Percentiles rank a stretch among this genome's conserved stretches.
These are phyloP conservation scores for Cabera pusaria DNA, from an alignment of 2,888 invertebrate genomes.

Conservation along the genomic window DNA sequence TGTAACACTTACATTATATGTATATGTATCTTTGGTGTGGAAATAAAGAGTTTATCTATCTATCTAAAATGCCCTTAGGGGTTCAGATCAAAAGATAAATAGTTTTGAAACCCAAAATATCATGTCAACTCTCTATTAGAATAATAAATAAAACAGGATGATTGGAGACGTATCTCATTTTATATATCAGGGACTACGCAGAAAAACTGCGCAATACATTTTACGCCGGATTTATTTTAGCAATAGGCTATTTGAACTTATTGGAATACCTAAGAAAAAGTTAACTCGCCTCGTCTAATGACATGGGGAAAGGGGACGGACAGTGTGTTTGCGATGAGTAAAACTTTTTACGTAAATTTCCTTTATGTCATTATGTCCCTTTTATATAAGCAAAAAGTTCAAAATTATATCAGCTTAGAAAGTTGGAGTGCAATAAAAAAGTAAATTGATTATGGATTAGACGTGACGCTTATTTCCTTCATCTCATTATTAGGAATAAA, in stretches of 20 bases:
- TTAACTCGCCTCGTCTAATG: conserved; percentile 37
- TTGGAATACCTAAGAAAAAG: conserved; percentile 34
- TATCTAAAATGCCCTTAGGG: no score
- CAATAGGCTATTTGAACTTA: conserved; percentile 34
- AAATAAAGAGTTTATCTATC: no score
- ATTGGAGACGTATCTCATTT: conserved; percentile 1
- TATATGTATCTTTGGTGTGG: no score
- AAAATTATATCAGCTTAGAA: conserved; percentile 14
- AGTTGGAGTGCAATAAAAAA: no score
- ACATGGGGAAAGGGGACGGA: conserved; percentile 31
- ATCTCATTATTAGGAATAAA: no score
- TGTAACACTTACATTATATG: no score
- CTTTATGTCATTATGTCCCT: conserved; percentile 16
- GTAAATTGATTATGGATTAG: no score
- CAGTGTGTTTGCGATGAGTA: conserved; percentile 22
- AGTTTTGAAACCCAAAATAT: no score
- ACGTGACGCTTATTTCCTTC: no score
- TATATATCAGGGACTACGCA: conserved; percentile 8
- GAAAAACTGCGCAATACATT: conserved; percentile 28
- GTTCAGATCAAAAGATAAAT: no score
- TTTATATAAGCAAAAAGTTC: conserved; percentile 18
- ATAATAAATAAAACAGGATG: no score
- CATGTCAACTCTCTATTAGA: no score
- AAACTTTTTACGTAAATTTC: conserved; percentile 17
- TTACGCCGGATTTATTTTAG: conserved; percentile 32